Evolutionary conservation across 2,797 vertebrate genomes (phyloP), one percentile per base, ranked within the genome.

Genomic region (Falco rusticolus): DNA sequence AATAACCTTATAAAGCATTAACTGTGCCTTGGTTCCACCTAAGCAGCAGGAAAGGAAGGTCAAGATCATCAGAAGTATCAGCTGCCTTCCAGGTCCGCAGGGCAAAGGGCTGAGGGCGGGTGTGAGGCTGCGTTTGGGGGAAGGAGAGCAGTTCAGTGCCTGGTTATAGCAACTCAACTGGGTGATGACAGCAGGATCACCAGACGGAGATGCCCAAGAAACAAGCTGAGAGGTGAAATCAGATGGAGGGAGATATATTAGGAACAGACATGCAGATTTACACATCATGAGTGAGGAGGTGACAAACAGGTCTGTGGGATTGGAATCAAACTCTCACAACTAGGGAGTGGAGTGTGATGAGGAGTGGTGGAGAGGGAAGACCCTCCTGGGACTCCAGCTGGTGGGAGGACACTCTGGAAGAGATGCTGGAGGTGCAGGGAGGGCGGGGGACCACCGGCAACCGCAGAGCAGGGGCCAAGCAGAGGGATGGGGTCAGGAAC

Each of bases 251-350:
- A 91, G 95, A 94, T 93, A 92, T 85, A 92, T 87, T 71, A 80
- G 84, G 96, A 97, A 95, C 93, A 96, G 92, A 95, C 90, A 94
- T 2, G 21, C 75, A 85, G 86, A 95, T 95, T 95, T 94, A 94
- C 90, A 93, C 90, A 90, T 93, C 47, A 5, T 89, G 92, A 95
- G 96, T 82, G 89, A 95, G 93, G 94, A 93, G 96, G 92, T 96
- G 96, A 96, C 84, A 75, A 95, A 95, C 90, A 82, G 93, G 92
- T 89, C 92, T 71, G 87, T 95, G 92, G 71, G 93, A 94, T 80
- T 93, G 78, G 87, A 94, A 83, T 60, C 43, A 92, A 97, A 85
- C 78, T 87, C 88, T 94, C 86, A 82, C 54, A 54, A 41, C 4
- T 57, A 95, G 86, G 90, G 93, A 85, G 93, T 61, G 61, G 56